phyloP scores from a whole-genome alignment of 2,888 invertebrate genomes.

The Calliphora vomitoria region DNA sequence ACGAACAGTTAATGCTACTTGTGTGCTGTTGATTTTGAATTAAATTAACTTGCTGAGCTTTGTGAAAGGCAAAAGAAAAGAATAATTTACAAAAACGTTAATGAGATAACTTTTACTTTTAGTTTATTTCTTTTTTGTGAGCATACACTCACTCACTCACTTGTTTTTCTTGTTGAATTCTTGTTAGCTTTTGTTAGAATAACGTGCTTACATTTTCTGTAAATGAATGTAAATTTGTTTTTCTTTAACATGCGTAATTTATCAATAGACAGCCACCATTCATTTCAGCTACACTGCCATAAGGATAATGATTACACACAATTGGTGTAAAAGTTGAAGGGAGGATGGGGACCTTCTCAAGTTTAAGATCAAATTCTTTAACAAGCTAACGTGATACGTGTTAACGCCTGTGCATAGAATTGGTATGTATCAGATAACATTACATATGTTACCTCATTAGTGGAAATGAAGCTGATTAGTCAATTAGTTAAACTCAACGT shows the following conservation, averaged over 20 bases:
- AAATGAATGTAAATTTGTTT: conserved; percentile 40
- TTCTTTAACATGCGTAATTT: conserved; percentile 59
- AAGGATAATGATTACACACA: conserved; percentile 34
- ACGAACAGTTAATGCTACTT: background rate
- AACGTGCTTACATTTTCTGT: conserved; percentile 42
- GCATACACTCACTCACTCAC: no score
- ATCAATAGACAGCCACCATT: conserved; percentile 36
- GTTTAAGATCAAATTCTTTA: conserved; percentile 60
- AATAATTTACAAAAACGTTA: conserved; percentile 44
- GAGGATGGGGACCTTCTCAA: background rate
- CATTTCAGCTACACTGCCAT: background rate
- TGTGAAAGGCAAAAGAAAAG: background rate
- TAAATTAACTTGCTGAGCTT: conserved; percentile 49
- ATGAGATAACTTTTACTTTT: conserved; percentile 60
- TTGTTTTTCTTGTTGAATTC: background rate
- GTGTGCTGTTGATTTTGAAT: conserved; percentile 34
- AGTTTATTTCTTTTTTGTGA: background rate
- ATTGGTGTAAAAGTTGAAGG: background rate
- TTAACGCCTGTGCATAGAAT: conserved; percentile 38
- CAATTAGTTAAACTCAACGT: conserved; percentile 65
- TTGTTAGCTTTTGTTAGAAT: conserved; percentile 10
- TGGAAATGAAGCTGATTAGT: conserved; percentile 72
- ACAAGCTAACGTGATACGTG: conserved; percentile 64
- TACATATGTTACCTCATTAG: conserved; percentile 69
- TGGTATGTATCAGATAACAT: conserved; percentile 38